A percentile compares a stretch with the other conserved stretches of the same genome.
Evolutionary conservation across 1,140 invertebrate genomes (phyloP).

Genomic region (Aphidius gifuensis): DNA sequence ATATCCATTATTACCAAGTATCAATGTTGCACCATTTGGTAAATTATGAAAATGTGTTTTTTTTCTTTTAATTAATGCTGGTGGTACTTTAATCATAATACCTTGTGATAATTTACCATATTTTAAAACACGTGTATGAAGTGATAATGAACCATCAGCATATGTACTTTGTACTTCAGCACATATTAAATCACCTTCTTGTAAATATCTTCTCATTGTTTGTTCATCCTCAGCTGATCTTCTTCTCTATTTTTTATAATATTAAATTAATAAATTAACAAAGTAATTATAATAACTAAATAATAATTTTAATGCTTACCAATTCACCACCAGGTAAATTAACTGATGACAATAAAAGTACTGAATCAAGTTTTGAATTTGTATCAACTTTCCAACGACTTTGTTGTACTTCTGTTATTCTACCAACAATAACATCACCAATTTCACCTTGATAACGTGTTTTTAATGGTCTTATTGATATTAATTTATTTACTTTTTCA

Average conservation of each 20-base stretch:
- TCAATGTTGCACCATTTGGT: conserved; percentile 84
- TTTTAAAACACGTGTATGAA: conserved; percentile 94
- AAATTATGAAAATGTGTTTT: conserved; percentile 97
- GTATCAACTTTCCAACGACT: conserved; percentile 95
- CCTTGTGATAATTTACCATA: conserved; percentile 94
- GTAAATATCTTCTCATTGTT: conserved; percentile 91
- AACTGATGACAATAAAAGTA: conserved; percentile 86
- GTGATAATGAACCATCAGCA: conserved; percentile 84
- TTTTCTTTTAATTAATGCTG: conserved; percentile 86
- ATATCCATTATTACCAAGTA: conserved; percentile 95
- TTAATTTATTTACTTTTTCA: conserved; percentile 91
- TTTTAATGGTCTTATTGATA: conserved; percentile 87
- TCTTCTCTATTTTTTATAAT: conserved; percentile 63
- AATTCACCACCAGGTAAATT: conserved; percentile 96
- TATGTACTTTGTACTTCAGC: conserved; percentile 95
- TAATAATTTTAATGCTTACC: conserved; percentile 36
- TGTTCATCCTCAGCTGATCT: conserved; percentile 95
- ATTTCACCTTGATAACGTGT: conserved; percentile 90
- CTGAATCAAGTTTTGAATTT: conserved; percentile 84
- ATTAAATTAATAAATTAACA: conserved; percentile 7
- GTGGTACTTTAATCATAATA: conserved; percentile 85
- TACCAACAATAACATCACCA: conserved; percentile 94
- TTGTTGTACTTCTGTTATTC: conserved; percentile 88
- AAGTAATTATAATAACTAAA: background rate
- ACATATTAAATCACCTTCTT: conserved; percentile 95